phyloP scores from a whole-genome alignment of 2,113 vertebrate species.

The Saccopteryx leptura region DNA sequence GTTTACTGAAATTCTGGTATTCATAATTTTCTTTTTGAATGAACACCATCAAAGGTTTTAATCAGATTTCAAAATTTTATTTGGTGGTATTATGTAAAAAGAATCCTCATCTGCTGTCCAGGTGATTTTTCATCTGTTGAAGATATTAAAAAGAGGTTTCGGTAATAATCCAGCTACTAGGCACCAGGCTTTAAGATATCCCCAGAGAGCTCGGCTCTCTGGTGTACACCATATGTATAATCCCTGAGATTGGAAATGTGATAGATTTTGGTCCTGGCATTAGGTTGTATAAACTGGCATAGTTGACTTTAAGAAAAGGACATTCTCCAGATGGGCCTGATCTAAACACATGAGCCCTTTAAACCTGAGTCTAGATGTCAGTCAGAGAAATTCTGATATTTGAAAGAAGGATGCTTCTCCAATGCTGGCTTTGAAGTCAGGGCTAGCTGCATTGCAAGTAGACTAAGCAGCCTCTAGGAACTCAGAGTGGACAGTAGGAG shows the following conservation, averaged over 20 bases:
- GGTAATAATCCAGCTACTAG: conserved; percentile 70
- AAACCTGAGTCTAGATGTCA: not conserved
- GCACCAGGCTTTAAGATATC: not conserved
- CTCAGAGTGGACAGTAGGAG: not conserved
- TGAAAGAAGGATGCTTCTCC: not conserved
- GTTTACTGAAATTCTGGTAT: not conserved
- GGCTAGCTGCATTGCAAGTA: not conserved
- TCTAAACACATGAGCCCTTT: not conserved
- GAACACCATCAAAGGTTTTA: conserved; percentile 39
- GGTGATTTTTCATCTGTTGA: conserved; percentile 59
- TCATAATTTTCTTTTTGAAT: conserved; percentile 34
- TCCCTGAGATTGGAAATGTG: not conserved
- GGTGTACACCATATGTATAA: not conserved
- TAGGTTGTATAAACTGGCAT: not conserved
- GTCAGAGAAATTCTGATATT: not conserved
- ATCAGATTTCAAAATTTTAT: conserved; percentile 74
- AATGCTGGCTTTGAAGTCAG: not conserved
- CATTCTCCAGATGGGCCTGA: not conserved
- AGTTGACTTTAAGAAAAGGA: not conserved
- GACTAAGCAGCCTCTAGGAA: not conserved
- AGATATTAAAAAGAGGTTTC: conserved; percentile 63
- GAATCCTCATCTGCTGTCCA: conserved; percentile 61
- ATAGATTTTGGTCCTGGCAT: not conserved
- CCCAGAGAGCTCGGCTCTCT: not conserved
- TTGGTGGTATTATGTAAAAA: conserved; percentile 5